Percentiles rank a stretch among this genome's conserved stretches.
phyloP scores from a whole-genome alignment of 2,113 vertebrate genomes.

The Anhinga rufa region DNA sequence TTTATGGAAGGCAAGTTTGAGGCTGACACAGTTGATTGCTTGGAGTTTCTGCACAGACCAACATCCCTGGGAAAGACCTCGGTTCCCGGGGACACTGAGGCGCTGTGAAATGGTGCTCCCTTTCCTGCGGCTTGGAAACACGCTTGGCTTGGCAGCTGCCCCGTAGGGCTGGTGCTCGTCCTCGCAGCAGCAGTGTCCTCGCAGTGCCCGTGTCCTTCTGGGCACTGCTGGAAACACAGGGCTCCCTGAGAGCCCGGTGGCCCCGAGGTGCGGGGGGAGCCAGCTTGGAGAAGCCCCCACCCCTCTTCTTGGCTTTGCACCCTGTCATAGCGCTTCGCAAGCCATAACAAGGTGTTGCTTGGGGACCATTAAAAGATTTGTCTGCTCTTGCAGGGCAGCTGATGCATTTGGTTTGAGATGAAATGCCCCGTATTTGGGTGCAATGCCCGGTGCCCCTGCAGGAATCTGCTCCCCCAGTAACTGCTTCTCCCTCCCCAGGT shows the following conservation, averaged over 20 bases:
- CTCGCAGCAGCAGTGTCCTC: not conserved
- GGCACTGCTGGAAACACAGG: not conserved
- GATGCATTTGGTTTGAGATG: not conserved
- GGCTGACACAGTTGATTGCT: not conserved
- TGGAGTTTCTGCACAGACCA: not conserved
- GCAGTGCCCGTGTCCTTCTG: not conserved
- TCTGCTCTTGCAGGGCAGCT: not conserved
- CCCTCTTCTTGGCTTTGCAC: not conserved
- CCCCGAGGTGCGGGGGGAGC: too few relatives aligned
- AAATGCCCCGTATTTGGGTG: rapidly evolving
- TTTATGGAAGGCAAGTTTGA: not conserved
- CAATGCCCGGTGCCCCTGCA: rapidly evolving
- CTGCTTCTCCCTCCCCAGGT: not conserved
- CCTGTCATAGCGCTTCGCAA: not conserved
- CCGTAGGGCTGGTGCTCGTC: not conserved
- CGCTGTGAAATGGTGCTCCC: not conserved
- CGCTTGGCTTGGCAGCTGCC: not conserved
- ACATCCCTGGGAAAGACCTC: not conserved
- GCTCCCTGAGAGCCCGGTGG: not conserved
- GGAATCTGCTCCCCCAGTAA: not conserved
- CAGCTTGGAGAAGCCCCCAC: not conserved
- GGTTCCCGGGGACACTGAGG: rapidly evolving
- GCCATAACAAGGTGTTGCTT: rapidly evolving
- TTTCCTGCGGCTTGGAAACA: not conserved
- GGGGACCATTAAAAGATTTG: not conserved